Evolutionary conservation across 2,888 invertebrate genomes (phyloP).

Genomic region (Ophraella communa): DNA sequence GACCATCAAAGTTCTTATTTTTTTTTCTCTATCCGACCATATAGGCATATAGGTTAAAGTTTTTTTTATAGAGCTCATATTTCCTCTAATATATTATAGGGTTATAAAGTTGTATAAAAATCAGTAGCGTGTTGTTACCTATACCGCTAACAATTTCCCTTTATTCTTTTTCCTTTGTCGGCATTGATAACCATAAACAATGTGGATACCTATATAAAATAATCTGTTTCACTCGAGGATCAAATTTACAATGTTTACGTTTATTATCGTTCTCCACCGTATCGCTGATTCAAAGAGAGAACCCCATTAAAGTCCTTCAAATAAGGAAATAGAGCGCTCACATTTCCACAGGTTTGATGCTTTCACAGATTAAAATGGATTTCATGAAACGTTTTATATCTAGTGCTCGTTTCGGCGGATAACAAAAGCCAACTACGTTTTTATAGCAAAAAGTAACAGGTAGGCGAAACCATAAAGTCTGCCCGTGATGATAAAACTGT

Average conservation of each 20-base stretch:
- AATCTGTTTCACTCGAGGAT: not conserved
- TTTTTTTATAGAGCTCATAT: too few species aligned
- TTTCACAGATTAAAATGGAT: conserved; percentile 19
- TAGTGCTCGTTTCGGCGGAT: conserved; percentile 1
- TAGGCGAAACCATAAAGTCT: not conserved
- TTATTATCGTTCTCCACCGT: not conserved
- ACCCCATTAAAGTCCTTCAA: not conserved
- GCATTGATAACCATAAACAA: not conserved
- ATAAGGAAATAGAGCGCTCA: conserved; percentile 13
- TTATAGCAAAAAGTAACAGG: conserved; percentile 33
- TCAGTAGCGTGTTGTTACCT: too few species aligned
- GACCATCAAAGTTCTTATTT: too few species aligned
- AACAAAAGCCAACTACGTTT: conserved; percentile 34
- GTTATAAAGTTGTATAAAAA: too few species aligned
- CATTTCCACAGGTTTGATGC: conserved; percentile 1
- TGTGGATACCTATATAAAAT: too few species aligned
- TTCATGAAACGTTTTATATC: conserved; percentile 21
- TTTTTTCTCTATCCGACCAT: too few species aligned
- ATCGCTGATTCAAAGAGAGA: not conserved
- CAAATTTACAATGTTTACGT: not conserved
- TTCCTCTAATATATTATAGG: too few species aligned
- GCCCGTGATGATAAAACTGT: not conserved
- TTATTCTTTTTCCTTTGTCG: too few species aligned
- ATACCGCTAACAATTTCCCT: too few species aligned
- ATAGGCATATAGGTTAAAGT: too few species aligned